Evolutionary conservation across 2,797 vertebrate species (phyloP).

Genomic region (Sebastiscus tertius): DNA sequence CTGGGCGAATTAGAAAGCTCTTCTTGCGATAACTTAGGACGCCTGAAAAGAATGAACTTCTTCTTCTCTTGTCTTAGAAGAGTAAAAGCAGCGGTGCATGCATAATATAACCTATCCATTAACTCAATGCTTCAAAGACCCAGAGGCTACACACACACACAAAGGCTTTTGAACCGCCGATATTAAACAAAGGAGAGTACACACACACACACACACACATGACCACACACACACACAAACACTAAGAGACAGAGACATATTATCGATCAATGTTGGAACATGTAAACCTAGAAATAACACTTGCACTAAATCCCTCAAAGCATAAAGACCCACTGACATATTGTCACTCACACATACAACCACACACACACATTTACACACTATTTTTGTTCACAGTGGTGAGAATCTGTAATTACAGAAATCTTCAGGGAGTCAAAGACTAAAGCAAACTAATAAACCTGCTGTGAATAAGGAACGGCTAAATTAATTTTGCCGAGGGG

Average conservation of each 20-base stretch:
- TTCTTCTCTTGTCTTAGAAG: constrained; percentile 12
- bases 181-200: constrained; percentile 24
- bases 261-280: neutral
- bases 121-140: constrained; percentile 59
- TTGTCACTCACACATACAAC: neutral
- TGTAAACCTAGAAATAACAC: constrained; percentile 4
- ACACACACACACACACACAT: neutral
- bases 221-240: neutral
- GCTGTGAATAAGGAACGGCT: constrained; percentile 45
- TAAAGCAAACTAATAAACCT: constrained; percentile 51
- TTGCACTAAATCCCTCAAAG: neutral
- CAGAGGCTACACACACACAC: constrained; percentile 13
- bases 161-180: constrained; percentile 37
- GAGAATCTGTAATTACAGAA: constrained; percentile 54
- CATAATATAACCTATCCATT: constrained; percentile 50
- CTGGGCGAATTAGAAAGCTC: constrained; percentile 39
- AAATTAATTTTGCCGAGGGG: constrained; percentile 47
- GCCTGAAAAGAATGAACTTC: constrained; percentile 6
- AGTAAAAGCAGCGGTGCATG: constrained; percentile 37
- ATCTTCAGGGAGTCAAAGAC: constrained; percentile 37
- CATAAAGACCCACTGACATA: neutral
- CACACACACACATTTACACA: neutral
- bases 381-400: constrained; percentile 16
- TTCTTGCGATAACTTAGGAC: constrained; percentile 9
- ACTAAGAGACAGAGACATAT: neutral